These are phyloP conservation scores for Urosaurus nigricauda DNA, from an alignment of 2,797 vertebrate species.

Conservation along the genomic window DNA sequence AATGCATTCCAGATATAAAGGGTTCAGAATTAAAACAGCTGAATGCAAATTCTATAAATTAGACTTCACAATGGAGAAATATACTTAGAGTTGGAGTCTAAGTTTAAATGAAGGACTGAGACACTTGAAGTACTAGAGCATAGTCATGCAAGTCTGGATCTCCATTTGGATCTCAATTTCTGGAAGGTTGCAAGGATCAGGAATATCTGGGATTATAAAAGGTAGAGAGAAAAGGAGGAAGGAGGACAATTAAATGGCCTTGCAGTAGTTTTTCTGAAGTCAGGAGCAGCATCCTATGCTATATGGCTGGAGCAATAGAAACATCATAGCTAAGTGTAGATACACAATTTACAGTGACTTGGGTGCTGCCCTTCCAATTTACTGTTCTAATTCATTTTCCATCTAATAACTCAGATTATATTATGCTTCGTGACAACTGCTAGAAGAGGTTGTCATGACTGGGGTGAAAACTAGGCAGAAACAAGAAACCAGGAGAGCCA, in stretches of 20 bases:
- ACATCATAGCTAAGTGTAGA: background rate
- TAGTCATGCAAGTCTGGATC: background rate
- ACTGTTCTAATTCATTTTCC: background rate
- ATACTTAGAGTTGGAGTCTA: background rate
- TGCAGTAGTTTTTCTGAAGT: background rate
- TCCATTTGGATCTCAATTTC: too few species aligned
- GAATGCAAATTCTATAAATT: too few species aligned
- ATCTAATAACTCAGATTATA: too few species aligned
- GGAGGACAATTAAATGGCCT: background rate
- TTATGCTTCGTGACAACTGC: too few species aligned
- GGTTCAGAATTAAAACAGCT: too few species aligned
- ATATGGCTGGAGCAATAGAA: background rate
- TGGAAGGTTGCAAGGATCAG: too few species aligned
- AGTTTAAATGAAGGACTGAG: background rate
- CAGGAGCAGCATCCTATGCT: background rate
- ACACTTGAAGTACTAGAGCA: background rate
- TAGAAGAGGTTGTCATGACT: too few species aligned
- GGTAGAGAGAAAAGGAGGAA: background rate
- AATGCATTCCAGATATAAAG: background rate
- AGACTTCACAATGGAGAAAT: background rate
- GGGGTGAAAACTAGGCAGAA: too few species aligned
- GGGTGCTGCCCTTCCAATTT: background rate
- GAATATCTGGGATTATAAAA: background rate
- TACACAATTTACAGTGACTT: background rate
- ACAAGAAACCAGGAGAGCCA: too few species aligned